A percentile compares a stretch with the other conserved stretches of the same genome.
Evolutionary conservation across 2,113 vertebrate species (phyloP).

Genomic region (Pitta sordida): DNA sequence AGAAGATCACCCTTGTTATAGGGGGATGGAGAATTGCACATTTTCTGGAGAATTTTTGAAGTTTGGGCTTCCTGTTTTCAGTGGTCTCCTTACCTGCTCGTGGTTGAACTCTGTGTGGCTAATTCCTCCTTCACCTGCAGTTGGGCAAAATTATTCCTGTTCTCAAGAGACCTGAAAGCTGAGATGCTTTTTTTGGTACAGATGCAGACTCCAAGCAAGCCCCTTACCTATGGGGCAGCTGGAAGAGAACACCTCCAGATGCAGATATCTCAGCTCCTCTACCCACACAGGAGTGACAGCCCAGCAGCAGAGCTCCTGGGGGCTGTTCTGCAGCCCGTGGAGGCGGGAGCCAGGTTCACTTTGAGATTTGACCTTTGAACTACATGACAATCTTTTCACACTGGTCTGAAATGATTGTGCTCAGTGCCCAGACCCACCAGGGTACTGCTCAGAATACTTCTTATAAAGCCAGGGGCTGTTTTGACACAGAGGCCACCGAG

Average conservation of each 20-base stretch:
- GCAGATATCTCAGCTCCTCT: background rate
- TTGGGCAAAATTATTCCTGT: background rate
- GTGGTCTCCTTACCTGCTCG: background rate
- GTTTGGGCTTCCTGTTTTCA: background rate
- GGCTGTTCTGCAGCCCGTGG: background rate
- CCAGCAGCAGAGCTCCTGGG: background rate
- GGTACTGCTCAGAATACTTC: background rate
- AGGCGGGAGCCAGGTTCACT: background rate
- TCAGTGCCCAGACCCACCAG: background rate
- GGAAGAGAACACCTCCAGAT: background rate
- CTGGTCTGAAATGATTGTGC: background rate
- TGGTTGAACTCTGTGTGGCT: background rate
- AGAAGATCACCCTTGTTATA: background rate
- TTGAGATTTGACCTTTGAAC: background rate
- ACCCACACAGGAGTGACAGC: background rate
- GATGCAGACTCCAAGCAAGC: background rate
- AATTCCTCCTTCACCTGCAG: background rate
- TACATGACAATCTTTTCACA: background rate
- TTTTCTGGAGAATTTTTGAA: background rate
- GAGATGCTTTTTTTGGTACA: background rate
- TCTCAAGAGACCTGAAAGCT: background rate
- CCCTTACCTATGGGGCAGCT: background rate
- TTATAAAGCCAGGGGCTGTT: background rate
- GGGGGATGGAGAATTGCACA: background rate
- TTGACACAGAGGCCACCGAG: accelerated